These are phyloP conservation scores for Herpailurus yagouaroundi DNA, from an alignment of 2,113 vertebrate genomes.

Conservation along the genomic window DNA sequence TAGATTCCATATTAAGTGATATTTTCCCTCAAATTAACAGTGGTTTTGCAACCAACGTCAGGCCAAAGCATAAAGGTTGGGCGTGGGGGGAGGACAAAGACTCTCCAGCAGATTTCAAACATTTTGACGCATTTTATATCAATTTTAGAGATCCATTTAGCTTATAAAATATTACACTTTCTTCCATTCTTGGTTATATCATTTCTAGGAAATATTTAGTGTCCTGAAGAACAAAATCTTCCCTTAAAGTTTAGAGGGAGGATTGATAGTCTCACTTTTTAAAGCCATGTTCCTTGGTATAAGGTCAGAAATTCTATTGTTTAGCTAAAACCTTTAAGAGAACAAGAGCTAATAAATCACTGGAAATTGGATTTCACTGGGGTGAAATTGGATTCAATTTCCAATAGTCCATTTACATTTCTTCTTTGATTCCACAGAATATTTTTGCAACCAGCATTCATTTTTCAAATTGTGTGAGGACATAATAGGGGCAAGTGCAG, in stretches of 20 bases:
- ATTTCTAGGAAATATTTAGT: neutral
- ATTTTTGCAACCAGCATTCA: constrained; percentile 1
- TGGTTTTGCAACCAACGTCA: neutral
- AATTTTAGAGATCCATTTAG: neutral
- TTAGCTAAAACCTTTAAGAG: constrained; percentile 18
- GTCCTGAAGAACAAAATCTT: neutral
- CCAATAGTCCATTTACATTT: neutral
- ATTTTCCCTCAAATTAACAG: neutral
- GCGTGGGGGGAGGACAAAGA: neutral
- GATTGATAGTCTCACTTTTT: neutral
- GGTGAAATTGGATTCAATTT: neutral
- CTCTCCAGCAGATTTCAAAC: neutral
- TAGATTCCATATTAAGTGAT: neutral
- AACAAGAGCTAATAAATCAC: neutral
- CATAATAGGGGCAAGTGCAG: neutral
- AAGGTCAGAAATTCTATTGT: neutral
- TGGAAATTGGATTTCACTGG: neutral
- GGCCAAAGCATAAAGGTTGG: neutral
- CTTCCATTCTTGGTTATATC: neutral
- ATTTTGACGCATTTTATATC: neutral
- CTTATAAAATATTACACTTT: neutral
- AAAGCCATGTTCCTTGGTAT: neutral
- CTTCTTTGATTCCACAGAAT: neutral
- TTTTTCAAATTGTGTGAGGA: constrained; percentile 12
- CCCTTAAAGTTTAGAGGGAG: neutral